phyloP scores from a whole-genome alignment of 2,888 invertebrate genomes.

The Apodemia duryi region DNA sequence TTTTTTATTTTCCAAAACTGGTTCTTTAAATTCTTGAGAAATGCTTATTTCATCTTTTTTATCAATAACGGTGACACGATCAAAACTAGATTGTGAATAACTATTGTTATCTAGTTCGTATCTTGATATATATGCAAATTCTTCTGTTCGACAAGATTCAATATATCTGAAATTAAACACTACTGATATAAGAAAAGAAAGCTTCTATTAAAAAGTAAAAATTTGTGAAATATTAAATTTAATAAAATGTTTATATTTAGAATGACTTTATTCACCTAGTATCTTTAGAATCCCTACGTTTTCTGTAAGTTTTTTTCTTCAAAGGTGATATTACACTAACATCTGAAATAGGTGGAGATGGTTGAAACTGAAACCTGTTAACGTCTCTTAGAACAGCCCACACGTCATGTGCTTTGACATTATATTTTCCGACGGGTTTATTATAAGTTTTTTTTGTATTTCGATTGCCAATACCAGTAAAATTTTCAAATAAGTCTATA shows the following conservation, averaged over 20 bases:
- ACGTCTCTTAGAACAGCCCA: constrained; percentile 64
- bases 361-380: constrained; percentile 55
- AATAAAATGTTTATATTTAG: background rate
- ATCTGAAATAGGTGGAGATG: constrained; percentile 56
- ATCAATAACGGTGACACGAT: constrained; percentile 61
- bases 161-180: constrained; percentile 46
- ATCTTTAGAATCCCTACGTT: constrained; percentile 40
- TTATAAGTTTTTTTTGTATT: constrained; percentile 29
- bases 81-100: constrained; percentile 52
- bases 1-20: background rate
- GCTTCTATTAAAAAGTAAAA: background rate
- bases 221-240: background rate
- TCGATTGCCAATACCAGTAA: constrained; percentile 41
- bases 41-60: constrained; percentile 40
- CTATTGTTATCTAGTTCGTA: constrained; percentile 43
- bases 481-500: constrained; percentile 44
- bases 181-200: background rate
- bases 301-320: constrained; percentile 39
- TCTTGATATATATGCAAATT: constrained; percentile 58
- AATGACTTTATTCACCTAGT: constrained; percentile 40
- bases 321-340: constrained; percentile 43
- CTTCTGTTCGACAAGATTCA: constrained; percentile 56
- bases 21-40: constrained; percentile 16
- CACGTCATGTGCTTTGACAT: constrained; percentile 47
- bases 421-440: constrained; percentile 30